A percentile compares a stretch with the other conserved stretches of the same genome.
Conservation (phyloP, 1,140 invertebrate species). For the Drosophila persimilis region DNA sequence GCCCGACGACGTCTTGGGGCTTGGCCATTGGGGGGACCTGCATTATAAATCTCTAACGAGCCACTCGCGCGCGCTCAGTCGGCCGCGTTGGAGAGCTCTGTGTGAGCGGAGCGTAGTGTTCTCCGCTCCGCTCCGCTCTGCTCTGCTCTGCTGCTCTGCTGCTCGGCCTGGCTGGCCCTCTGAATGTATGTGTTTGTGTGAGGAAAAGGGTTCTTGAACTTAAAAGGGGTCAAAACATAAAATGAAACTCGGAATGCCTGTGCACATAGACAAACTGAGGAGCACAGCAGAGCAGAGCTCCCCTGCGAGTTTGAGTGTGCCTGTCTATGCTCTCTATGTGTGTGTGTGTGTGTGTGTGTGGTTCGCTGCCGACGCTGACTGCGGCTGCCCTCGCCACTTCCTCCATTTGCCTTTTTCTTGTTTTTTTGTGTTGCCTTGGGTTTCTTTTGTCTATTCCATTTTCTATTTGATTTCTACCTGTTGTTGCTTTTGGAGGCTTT, state of each 20-base stretch:
- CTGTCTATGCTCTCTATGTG: conserved; percentile 19
- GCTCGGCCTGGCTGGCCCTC: conserved; percentile 25
- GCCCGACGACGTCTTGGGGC: conserved; percentile 38
- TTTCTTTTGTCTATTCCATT: conserved; percentile 78
- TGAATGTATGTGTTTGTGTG: conserved; percentile 46
- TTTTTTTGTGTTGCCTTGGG: conserved; percentile 35
- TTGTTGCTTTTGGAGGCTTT: conserved; percentile 68
- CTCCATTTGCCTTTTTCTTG: conserved; percentile 54
- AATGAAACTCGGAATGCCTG: conserved; percentile 81
- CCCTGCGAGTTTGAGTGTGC: conserved; percentile 26
- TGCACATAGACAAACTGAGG: conserved; percentile 74
- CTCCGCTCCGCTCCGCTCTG: too few species aligned
- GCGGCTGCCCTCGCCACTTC: conserved; percentile 54
- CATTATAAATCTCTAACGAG: conserved; percentile 68
- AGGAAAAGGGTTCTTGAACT: conserved; percentile 81
- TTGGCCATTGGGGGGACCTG: conserved; percentile 51
- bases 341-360: conserved; percentile 18
- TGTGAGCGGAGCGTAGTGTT: conserved; percentile 21
- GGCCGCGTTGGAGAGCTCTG: conserved; percentile 38
- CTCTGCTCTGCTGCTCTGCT: too few species aligned
- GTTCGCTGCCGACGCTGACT: conserved; percentile 60
- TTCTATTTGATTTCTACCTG: conserved; percentile 82
- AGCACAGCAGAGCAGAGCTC: conserved; percentile 39
- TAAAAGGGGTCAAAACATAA: conserved; percentile 82
- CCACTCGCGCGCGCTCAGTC: conserved; percentile 62